phyloP scores from a whole-genome alignment of 2,113 vertebrate species.

The Heptranchias perlo region DNA sequence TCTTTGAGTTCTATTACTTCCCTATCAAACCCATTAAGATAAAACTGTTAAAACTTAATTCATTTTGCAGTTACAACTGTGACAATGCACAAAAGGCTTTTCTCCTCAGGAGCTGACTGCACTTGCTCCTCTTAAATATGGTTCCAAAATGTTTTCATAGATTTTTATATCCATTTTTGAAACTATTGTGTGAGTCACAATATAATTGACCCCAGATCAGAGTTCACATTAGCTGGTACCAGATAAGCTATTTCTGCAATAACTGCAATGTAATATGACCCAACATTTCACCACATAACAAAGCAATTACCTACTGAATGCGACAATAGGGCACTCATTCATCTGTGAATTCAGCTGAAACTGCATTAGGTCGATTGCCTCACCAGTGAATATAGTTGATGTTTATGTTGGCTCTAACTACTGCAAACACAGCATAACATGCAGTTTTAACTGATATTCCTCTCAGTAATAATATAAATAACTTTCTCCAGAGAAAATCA shows the following conservation, averaged over 20 bases:
- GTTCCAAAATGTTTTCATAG: not conserved
- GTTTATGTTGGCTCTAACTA: not conserved
- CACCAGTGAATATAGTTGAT: not conserved
- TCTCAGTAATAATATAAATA: not conserved
- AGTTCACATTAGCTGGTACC: not conserved
- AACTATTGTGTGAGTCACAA: not conserved
- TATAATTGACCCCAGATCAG: not conserved
- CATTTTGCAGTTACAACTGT: too few relatives aligned
- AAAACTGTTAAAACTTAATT: not conserved
- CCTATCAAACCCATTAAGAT: not conserved
- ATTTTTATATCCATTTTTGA: not conserved
- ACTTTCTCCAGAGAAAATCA: not conserved
- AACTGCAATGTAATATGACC: not conserved
- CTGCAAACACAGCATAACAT: not conserved
- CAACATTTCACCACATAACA: not conserved
- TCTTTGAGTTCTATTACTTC: not conserved
- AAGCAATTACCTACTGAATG: not conserved
- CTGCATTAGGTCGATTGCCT: not conserved
- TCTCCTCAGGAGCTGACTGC: not conserved
- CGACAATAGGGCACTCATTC: not conserved
- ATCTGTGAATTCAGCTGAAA: not conserved
- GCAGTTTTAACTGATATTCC: not conserved
- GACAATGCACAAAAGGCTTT: not conserved
- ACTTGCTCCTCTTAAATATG: not conserved
- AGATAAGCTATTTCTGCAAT: not conserved